These are phyloP conservation scores for Polydrusus cervinus DNA, from an alignment of 2,888 invertebrate genomes.

Conservation along the genomic window DNA sequence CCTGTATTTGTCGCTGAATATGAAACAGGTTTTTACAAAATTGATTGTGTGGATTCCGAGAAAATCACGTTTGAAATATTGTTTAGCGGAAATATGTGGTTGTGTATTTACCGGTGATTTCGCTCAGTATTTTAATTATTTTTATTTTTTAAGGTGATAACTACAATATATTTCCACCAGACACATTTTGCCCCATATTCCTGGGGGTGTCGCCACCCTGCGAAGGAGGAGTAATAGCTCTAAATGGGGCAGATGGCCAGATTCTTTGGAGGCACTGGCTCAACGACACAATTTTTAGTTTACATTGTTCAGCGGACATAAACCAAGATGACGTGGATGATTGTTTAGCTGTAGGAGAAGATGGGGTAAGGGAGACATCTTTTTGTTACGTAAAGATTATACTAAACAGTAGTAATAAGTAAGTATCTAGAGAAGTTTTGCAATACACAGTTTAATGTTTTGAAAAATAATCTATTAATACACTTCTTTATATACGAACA, in stretches of 20 bases:
- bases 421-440: no score
- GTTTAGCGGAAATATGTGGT: no score
- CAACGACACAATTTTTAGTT: constrained; percentile 81
- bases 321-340: constrained; percentile 81
- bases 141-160: constrained; percentile 68
- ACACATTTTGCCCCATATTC: constrained; percentile 78
- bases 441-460: no score
- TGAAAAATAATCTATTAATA: no score
- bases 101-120: no score
- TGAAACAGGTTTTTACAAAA: no score
- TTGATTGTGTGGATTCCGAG: no score
- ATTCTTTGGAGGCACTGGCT: constrained; percentile 85
- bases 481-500: no score
- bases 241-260: constrained; percentile 82
- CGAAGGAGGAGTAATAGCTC: constrained; percentile 83
- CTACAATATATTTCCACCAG: constrained; percentile 74
- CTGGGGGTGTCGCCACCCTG: constrained; percentile 80
- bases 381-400: not conserved
- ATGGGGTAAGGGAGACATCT: constrained; percentile 75
- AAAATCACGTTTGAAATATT: no score
- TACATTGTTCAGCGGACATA: constrained; percentile 83
- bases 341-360: constrained; percentile 82
- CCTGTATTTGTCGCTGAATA: no score
- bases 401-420: no score
- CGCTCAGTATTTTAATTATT: no score